phyloP scores from a whole-genome alignment of 2,797 vertebrate species.

The Gallirallus australis region DNA sequence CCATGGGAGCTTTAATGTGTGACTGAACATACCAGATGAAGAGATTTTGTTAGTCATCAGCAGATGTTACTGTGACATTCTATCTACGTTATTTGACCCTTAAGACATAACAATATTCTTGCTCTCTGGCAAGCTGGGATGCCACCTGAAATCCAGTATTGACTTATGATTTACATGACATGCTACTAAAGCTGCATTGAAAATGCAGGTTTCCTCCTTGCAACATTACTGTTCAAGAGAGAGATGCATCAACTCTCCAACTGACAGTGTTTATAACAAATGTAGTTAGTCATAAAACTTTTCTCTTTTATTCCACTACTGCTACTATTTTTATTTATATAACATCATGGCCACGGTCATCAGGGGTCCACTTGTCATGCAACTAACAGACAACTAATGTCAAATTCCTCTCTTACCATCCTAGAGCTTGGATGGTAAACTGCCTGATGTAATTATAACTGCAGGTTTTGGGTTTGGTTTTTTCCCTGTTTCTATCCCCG shows the following conservation, averaged over 20 bases:
- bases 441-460: not conserved
- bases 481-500: not conserved
- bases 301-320: not conserved
- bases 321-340: not conserved
- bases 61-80: not conserved
- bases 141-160: not conserved
- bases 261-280: not conserved
- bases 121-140: not conserved
- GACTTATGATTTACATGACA: not conserved
- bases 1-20: not conserved
- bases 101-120: not conserved
- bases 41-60: not conserved
- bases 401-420: not conserved
- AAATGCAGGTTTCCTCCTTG: not conserved
- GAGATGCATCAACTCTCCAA: not conserved
- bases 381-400: not conserved
- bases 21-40: not conserved
- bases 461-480: not conserved
- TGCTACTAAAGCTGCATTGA: not conserved
- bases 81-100: not conserved
- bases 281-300: not conserved
- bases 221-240: not conserved
- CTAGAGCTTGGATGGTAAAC: not conserved
- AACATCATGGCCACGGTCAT: not conserved
- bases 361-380: not conserved